Base-by-base conservation (phyloP, 2,888 invertebrate genomes). In the Euplexia lucipara region DNA sequence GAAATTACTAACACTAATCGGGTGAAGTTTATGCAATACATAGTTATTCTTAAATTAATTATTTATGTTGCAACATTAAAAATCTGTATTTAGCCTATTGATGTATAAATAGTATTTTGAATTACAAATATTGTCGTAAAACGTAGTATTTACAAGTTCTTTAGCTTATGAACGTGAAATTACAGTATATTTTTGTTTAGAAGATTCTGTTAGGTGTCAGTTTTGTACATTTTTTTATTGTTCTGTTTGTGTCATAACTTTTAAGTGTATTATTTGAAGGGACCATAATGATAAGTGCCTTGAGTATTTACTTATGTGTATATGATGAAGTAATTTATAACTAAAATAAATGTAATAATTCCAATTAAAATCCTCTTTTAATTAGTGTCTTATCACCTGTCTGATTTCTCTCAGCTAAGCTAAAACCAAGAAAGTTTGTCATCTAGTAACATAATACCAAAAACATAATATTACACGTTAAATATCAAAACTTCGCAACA, bases 221-320 rank as follows among this genome's bases (percentile, higher is more conserved):
- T 86, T 82, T 81, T 84, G 72, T 83, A 82, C 18, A 79, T 75
- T 83, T 81, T 81, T 82, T 70, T 6, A 81, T 79, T 80, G 70
- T 79, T 82, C 74, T 68, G 66, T 81, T 80, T 76, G 82, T 82
- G 82, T 81, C 81, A 79, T 82, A 80, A 76, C 72, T 86, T 82
- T n/a, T 90, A 86, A 84, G 85, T 86, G 80, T 85, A 86, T 88
- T 85, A 84, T 89, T 91, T 90, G 86, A 86, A 88, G 94, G 95
- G 95, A 94, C 94, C 95, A 95, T 93, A 92, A 89, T 86, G 79
- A 85, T 91, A 92, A 93, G 95, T 95, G 95, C 95, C 95, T 94
- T 94, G 90, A 83, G 87, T 88, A 89, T 86, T 83, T 90, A 81
- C 78, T 79, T 86, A 84, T 90, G 83, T 94, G 89, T 92, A 92